phyloP scores from a whole-genome alignment of 2,113 vertebrate species.

The Pleuronectes platessa region DNA sequence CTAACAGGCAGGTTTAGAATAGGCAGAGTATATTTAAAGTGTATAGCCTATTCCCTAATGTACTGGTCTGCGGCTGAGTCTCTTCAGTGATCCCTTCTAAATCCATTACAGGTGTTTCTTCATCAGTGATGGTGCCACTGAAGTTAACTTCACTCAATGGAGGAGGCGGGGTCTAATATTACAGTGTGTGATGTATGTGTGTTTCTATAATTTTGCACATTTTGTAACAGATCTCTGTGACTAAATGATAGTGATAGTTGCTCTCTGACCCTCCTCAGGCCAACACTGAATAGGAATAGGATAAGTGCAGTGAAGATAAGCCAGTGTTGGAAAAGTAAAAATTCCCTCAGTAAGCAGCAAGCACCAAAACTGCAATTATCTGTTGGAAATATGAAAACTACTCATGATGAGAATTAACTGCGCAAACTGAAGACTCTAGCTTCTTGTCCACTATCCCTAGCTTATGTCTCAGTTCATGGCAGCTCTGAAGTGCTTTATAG shows the following conservation, averaged over 20 bases:
- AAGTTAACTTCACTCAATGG: too few species aligned
- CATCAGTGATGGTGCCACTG: too few species aligned
- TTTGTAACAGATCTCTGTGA: conserved; percentile 8
- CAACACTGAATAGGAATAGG: conserved; percentile 32
- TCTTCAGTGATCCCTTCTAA: too few species aligned
- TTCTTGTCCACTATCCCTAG: conserved; percentile 40
- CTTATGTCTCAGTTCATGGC: conserved; percentile 34
- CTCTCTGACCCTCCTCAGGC: conserved; percentile 51
- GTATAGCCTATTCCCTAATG: background rate
- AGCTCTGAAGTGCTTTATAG: conserved; percentile 36
- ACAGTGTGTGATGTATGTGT: background rate
- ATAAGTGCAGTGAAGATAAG: conserved; percentile 43
- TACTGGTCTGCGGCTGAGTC: too few species aligned
- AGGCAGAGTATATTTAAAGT: background rate
- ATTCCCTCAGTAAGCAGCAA: conserved; percentile 44
- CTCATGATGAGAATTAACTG: conserved; percentile 59
- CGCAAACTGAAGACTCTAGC: conserved; percentile 43
- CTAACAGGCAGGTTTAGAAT: too few species aligned
- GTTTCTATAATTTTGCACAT: conserved; percentile 10
- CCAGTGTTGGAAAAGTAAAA: conserved; percentile 67
- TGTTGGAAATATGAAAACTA: conserved; percentile 58
- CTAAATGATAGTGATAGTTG: conserved; percentile 21
- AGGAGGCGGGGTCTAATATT: too few species aligned
- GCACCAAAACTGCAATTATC: conserved; percentile 68
- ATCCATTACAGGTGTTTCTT: too few species aligned